Conservation (phyloP, 2,797 vertebrate genomes). For the Sebastiscus albofasciatus region DNA sequence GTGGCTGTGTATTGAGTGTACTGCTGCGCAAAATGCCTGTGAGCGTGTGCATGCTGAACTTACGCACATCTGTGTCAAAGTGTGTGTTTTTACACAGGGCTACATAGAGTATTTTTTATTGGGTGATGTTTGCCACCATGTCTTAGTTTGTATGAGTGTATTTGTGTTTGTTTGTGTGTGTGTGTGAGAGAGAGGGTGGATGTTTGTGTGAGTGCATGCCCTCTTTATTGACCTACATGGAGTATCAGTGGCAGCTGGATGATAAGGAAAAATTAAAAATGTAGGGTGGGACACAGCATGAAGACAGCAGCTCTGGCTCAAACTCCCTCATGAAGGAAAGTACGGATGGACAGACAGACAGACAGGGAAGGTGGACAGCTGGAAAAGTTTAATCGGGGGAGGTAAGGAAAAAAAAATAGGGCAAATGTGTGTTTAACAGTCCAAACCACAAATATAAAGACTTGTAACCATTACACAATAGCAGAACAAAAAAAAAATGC, state of each 20-base stretch:
- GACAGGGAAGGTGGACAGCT: slow-evolving; percentile 30
- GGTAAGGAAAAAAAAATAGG: not conserved
- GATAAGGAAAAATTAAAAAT: slow-evolving; percentile 68
- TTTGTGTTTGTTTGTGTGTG: not conserved
- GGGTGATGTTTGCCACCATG: not conserved
- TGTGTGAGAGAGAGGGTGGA: not conserved
- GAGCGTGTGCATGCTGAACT: not conserved
- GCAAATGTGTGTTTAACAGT: not conserved
- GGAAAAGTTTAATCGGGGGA: slow-evolving; percentile 26
- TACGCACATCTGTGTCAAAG: not conserved
- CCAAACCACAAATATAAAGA: not conserved
- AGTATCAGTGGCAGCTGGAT: slow-evolving; percentile 61
- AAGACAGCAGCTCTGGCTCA: slow-evolving; percentile 29
- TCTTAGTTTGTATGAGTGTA: slow-evolving; percentile 2
- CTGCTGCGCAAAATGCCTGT: not conserved
- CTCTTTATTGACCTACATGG: slow-evolving; percentile 76
- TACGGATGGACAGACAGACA: slow-evolving; percentile 30
- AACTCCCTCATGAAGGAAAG: slow-evolving; percentile 8
- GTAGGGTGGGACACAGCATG: slow-evolving; percentile 55
- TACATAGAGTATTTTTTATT: not conserved
- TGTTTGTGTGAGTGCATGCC: slow-evolving; percentile 32
- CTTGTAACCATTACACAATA: not conserved
- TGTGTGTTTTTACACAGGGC: not conserved
- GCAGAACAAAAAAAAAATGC: not conserved
- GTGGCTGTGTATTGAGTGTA: not conserved